These are phyloP conservation scores for Fabriciana adippe DNA, from an alignment of 2,888 invertebrate genomes.

Conservation along the genomic window DNA sequence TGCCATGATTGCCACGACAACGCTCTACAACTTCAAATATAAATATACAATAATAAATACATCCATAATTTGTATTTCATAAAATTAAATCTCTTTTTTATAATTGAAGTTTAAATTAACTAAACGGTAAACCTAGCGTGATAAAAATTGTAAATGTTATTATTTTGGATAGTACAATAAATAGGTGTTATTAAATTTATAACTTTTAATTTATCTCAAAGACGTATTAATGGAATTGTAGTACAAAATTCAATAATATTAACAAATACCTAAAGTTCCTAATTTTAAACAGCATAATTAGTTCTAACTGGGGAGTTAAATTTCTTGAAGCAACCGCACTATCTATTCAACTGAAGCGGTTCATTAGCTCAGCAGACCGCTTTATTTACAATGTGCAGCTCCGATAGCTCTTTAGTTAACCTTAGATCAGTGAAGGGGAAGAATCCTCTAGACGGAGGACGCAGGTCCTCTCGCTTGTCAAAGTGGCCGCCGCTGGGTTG, in stretches of 20 bases:
- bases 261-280: not conserved
- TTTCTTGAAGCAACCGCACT: conserved; percentile 12
- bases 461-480: conserved; percentile 71
- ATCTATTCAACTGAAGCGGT: conserved; percentile 25
- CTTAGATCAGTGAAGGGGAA: conserved; percentile 74
- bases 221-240: too few species aligned
- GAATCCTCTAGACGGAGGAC: conserved; percentile 55
- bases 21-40: conserved; percentile 9
- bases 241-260: too few species aligned
- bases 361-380: conserved; percentile 58
- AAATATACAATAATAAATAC: conserved; percentile 2
- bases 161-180: too few species aligned
- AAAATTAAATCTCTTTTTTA: not conserved
- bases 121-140: too few species aligned
- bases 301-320: not conserved
- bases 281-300: conserved; percentile 11
- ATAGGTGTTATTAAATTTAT: too few species aligned
- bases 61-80: not conserved
- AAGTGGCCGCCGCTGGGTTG: conserved; percentile 79
- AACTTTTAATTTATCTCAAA: too few species aligned
- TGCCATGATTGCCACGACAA: conserved; percentile 60
- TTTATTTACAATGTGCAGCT: conserved; percentile 63
- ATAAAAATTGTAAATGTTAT: too few species aligned
- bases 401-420: conserved; percentile 67
- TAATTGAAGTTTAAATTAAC: not conserved